Conservation (phyloP, 37 sponge, comb jelly and placozoan species). For the Chondrilla cf. caribensis region DNA sequence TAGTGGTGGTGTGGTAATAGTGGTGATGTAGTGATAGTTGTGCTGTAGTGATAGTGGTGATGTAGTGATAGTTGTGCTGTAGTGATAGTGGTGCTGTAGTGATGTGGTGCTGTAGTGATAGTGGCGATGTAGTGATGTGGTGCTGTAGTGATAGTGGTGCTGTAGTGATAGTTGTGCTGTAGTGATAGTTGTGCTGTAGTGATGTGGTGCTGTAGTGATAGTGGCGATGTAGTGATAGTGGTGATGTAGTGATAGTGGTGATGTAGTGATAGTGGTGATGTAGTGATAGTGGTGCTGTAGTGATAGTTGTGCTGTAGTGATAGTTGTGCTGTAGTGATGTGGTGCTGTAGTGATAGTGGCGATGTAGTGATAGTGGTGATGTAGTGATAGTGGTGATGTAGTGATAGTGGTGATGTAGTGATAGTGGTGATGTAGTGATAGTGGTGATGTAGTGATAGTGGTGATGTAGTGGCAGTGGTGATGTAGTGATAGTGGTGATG, state of each 20-base stretch:
- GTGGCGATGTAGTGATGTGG: conserved; percentile 18
- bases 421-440: background rate
- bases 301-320: too few species aligned
- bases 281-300: background rate
- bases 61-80: background rate
- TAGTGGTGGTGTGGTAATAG: background rate
- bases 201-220: background rate
- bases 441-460: background rate
- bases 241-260: background rate
- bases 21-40: background rate
- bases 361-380: background rate
- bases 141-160: background rate
- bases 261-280: background rate
- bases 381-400: background rate
- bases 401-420: background rate
- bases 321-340: background rate
- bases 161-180: background rate
- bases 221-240: background rate
- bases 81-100: background rate
- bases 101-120: background rate
- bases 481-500: background rate
- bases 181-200: too few species aligned
- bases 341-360: background rate
- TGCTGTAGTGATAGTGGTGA: background rate
- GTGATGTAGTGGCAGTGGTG: background rate